phyloP scores from a whole-genome alignment of 1,140 invertebrate genomes.

The Probaryconus sp. region DNA sequence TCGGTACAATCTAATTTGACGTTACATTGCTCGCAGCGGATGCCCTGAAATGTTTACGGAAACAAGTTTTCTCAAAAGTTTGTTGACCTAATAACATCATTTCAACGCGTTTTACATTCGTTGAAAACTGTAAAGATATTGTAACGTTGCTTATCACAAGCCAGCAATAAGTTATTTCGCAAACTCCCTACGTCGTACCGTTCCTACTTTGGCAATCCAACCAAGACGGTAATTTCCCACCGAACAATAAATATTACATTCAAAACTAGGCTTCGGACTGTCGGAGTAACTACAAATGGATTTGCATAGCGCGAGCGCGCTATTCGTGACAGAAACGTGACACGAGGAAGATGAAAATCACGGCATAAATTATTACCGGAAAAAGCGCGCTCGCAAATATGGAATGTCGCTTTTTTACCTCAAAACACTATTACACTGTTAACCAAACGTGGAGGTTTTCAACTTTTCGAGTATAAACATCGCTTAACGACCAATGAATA shows the following conservation, averaged over 20 bases:
- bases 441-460: conserved; percentile 5
- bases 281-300: conserved; percentile 39
- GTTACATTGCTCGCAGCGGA: background rate
- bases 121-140: no score
- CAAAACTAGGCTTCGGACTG: conserved; percentile 44
- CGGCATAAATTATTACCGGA: conserved; percentile 42
- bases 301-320: conserved; percentile 43
- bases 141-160: no score
- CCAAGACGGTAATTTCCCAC: conserved; percentile 15
- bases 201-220: no score
- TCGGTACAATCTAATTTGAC: no score
- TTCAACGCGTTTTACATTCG: background rate
- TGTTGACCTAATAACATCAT: background rate
- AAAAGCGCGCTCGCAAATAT: conserved; percentile 39
- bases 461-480: no score
- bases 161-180: no score
- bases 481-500: no score
- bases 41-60: background rate
- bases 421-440: conserved; percentile 30
- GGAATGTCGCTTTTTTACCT: conserved; percentile 21
- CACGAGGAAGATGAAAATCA: conserved; percentile 48
- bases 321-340: conserved; percentile 46
- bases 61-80: background rate
- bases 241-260: conserved; percentile 37
- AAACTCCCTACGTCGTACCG: no score